A percentile compares a stretch with the other conserved stretches of the same genome.
phyloP scores from a whole-genome alignment of 1,140 invertebrate genomes.

The Alviniconcha marisindica region DNA sequence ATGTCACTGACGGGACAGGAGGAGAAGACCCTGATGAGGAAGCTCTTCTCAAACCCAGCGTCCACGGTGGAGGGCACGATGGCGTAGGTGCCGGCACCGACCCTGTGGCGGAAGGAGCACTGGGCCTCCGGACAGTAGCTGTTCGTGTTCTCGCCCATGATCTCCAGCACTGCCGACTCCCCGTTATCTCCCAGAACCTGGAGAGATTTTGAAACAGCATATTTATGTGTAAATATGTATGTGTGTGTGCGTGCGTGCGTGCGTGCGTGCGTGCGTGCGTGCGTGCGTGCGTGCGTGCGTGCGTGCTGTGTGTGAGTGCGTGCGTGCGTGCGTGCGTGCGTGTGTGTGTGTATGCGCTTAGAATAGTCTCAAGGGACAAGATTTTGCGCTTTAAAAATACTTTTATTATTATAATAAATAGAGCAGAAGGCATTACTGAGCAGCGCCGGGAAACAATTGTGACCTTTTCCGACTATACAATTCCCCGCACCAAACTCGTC shows the following conservation, averaged over 20 bases:
- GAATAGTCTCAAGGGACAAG: too few species aligned
- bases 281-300: slow-evolving; percentile 2
- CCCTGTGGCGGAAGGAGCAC: slow-evolving; percentile 47
- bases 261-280: neutral
- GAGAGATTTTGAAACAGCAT: neutral
- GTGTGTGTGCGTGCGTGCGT: neutral
- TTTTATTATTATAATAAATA: too few species aligned
- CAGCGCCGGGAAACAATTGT: too few species aligned
- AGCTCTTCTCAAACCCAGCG: slow-evolving; percentile 38
- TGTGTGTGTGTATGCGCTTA: too few species aligned
- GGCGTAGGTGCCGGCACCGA: slow-evolving; percentile 54
- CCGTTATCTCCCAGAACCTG: slow-evolving; percentile 2
- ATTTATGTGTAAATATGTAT: slow-evolving; percentile 1
- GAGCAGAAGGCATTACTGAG: too few species aligned
- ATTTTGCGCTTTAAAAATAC: too few species aligned
- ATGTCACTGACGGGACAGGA: slow-evolving; percentile 36
- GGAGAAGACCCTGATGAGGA: slow-evolving; percentile 48
- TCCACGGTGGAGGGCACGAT: slow-evolving; percentile 41
- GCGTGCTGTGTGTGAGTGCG: too few species aligned
- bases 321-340: too few species aligned
- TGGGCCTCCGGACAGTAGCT: slow-evolving; percentile 50
- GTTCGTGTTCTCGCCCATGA: slow-evolving; percentile 51
- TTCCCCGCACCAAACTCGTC: too few species aligned
- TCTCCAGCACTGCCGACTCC: slow-evolving; percentile 33
- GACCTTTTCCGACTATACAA: too few species aligned